Evolutionary conservation across 2,797 vertebrate species (phyloP), one percentile per base, ranked within the genome.

Genomic region (Cetoscarus ocellatus): DNA sequence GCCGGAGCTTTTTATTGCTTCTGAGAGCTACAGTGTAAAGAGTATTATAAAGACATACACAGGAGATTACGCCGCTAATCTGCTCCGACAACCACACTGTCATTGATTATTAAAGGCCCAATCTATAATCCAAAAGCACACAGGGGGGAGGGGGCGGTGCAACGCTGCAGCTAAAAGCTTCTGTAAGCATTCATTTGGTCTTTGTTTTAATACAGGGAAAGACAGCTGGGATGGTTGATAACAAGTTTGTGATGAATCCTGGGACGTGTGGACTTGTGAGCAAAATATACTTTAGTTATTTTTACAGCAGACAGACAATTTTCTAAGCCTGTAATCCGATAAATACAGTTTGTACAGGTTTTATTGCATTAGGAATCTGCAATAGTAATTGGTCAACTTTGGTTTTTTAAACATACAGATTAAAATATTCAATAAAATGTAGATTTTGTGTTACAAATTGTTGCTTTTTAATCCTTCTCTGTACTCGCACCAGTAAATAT

Each of bases 81-180:
- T 91, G 80, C 75, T 72, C 67, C 10, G 40, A 90, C 90, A 89
- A 84, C 57, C 64, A 47, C 61, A 38, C 67, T 65, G 77, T 67
- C 84, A 88, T 89, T 83, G 86, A 91, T 92, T 88, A 87, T 88
- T 90, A 89, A 89, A 89, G 67, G 71, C 57, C 77, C 64, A n/a
- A 80, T 85, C 82, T 84, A 79, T 88, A 88, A 89, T 86, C 88
- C 87, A 74, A 67, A 67, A 42, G 77, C 67, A 58, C 73, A 70
- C 65, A 47, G 70, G 35, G 15, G 17, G n/a, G 47, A 19, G 50
- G 49, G 62, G 67, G 61, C 0, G 18, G 34, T 19, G 38, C 15
- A 0, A 42, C 44, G 57, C 38, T 10, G 57, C 2, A 48, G 4
- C 27, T 27, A 27, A 18, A 67, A 49, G 62, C 53, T 64, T 56